Conservation (phyloP, 2,888 invertebrate genomes). For the Clivina fossor region DNA sequence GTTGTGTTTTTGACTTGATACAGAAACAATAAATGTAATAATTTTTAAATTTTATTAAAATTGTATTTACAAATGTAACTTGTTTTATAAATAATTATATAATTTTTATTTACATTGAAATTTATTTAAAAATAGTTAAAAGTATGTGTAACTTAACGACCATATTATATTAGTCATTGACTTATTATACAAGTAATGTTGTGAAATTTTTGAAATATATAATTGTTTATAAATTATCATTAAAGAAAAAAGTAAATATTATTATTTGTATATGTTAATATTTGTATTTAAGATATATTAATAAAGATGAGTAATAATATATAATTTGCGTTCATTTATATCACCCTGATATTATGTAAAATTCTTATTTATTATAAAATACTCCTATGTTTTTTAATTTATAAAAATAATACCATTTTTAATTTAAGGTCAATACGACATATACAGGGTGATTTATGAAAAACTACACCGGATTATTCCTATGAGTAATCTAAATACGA, state of each 20-base stretch:
- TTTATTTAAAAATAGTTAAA: no score
- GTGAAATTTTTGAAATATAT: conserved; percentile 8
- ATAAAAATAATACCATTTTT: no score
- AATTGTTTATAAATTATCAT: conserved; percentile 1
- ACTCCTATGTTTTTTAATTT: no score
- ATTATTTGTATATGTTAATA: conserved; percentile 14
- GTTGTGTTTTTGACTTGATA: neutral
- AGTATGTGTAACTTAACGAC: no score
- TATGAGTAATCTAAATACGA: no score
- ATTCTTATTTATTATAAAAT: no score
- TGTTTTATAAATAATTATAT: neutral
- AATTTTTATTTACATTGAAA: neutral
- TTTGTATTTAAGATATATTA: conserved; percentile 11
- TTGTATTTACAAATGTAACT: neutral
- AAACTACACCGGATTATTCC: no score
- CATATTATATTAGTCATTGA: neutral
- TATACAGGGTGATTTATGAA: no score
- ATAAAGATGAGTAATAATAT: no score
- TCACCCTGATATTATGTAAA: no score
- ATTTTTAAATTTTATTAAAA: neutral
- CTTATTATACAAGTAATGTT: neutral
- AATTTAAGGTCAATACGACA: no score
- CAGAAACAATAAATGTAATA: neutral
- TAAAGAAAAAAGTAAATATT: neutral
- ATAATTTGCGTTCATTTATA: no score